Evolutionary conservation across 1,140 invertebrate genomes (phyloP).

Genomic region (Sitobion miscanthi): DNA sequence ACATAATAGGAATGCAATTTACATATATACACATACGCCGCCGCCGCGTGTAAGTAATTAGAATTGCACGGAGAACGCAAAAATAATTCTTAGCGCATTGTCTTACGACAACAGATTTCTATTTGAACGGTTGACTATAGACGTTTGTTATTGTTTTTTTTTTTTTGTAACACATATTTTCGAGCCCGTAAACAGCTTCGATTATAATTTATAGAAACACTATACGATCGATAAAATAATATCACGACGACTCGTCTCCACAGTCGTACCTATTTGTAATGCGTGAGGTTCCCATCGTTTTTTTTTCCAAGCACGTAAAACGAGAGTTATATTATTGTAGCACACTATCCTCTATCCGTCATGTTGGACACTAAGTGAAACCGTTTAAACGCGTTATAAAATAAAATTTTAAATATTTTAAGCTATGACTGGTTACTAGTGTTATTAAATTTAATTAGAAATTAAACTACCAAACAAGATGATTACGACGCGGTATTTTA

Average conservation of each 20-base stretch:
- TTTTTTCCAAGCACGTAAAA: neutral
- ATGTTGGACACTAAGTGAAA: neutral
- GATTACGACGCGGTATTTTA: neutral
- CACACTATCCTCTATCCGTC: neutral
- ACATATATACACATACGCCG: neutral
- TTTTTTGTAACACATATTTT: neutral
- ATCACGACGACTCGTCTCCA: neutral
- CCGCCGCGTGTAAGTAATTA: neutral
- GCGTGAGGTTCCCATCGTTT: neutral
- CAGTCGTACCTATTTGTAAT: neutral
- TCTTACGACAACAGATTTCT: conserved; percentile 18
- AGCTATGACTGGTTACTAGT: neutral
- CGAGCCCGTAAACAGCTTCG: neutral
- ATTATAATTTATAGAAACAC: neutral
- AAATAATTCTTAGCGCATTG: neutral
- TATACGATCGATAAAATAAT: conserved; percentile 9
- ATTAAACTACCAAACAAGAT: neutral
- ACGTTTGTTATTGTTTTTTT: neutral
- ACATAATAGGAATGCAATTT: neutral
- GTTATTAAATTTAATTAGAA: neutral
- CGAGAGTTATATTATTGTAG: neutral
- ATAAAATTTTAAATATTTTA: neutral
- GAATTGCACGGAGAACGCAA: neutral
- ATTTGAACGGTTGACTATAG: conserved; percentile 3
- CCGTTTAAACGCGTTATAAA: neutral